Evolutionary conservation across 2,888 invertebrate species (phyloP).

Genomic region (Schrankia costaestrigalis): DNA sequence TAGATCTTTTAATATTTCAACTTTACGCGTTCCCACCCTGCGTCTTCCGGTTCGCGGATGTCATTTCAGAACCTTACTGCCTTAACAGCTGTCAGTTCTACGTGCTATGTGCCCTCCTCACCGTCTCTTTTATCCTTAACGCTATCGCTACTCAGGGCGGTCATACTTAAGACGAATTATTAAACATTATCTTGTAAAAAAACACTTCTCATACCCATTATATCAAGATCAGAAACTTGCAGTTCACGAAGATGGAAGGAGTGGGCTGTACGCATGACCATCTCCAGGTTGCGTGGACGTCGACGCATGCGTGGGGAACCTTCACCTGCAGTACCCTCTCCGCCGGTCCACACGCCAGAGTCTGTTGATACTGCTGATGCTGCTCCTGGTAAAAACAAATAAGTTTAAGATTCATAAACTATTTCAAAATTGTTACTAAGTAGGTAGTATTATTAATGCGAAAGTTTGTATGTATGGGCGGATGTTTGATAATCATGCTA

Average conservation of each 20-base stretch:
- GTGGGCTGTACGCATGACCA: constrained; percentile 86
- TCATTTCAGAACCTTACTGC: no score
- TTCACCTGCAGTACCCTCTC: constrained; percentile 51
- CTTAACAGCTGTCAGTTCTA: no score
- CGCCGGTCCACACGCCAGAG: constrained; percentile 82
- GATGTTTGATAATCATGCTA: no score
- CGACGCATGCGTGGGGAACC: constrained; percentile 66
- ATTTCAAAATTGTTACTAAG: no score
- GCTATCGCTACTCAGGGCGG: background rate
- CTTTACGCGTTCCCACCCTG: no score
- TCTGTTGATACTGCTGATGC: constrained; percentile 83
- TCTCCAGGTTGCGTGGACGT: constrained; percentile 85
- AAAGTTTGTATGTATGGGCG: no score
- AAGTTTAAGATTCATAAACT: no score
- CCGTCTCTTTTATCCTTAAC: no score
- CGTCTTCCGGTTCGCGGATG: no score
- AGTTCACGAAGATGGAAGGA: constrained; percentile 88
- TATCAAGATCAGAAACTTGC: constrained; percentile 69
- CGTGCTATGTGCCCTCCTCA: no score
- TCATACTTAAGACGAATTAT: background rate
- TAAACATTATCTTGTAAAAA: background rate
- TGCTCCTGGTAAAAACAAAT: constrained; percentile 48
- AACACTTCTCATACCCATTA: constrained; percentile 60
- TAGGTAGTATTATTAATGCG: no score
- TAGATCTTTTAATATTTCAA: no score